A percentile compares a stretch with the other conserved stretches of the same genome.
These are phyloP conservation scores for Beroe forskalii DNA, from an alignment of 37 sponge, comb jelly and placozoan species.

Conservation along the genomic window DNA sequence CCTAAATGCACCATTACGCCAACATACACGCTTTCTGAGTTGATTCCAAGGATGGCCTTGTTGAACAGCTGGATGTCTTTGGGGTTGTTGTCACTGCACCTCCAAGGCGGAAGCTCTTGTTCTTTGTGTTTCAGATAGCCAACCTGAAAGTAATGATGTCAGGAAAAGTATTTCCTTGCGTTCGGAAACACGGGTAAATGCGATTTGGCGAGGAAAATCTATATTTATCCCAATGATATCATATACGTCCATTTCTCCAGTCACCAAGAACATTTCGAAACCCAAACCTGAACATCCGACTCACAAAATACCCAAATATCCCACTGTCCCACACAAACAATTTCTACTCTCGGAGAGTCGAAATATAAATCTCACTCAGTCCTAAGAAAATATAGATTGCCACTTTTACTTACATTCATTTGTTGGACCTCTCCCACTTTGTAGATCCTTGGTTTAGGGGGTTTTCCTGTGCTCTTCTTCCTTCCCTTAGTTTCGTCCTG, in stretches of 20 bases:
- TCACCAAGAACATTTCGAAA: no score
- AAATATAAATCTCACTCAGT: no score
- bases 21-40: conserved; percentile 52
- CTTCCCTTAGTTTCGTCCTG: not conserved
- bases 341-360: no score
- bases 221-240: no score
- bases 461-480: conserved; percentile 44
- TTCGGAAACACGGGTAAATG: no score
- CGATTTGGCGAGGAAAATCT: no score
- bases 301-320: no score
- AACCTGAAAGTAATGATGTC: not conserved
- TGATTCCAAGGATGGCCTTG: conserved; percentile 51
- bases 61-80: conserved; percentile 62
- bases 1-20: not conserved
- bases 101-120: conserved; percentile 51
- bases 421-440: conserved; percentile 28
- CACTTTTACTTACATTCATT: conserved; percentile 62
- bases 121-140: conserved; percentile 61
- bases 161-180: no score
- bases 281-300: no score
- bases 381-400: no score
- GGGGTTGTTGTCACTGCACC: conserved; percentile 38
- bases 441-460: conserved; percentile 17
- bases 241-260: no score
- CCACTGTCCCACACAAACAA: no score